Evolutionary conservation across 2,888 invertebrate species (phyloP), one percentile per base, ranked within the genome.

Genomic region (Melangyna quadrimaculata): DNA sequence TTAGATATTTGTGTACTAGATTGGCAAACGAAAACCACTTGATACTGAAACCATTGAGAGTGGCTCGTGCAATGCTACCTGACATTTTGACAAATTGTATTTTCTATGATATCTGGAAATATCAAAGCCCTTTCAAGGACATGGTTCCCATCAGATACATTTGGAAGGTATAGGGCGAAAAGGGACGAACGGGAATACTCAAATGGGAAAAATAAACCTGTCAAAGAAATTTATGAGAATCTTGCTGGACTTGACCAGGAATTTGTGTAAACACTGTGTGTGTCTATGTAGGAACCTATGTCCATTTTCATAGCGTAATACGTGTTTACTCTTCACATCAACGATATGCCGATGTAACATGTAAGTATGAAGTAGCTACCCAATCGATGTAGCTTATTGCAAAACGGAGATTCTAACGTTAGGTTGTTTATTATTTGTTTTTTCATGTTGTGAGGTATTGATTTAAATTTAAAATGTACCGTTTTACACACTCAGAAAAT

Each of bases 71-170:
- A 86, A 80, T 79, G 63, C 72, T 73, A 80, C 86, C 86, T 86
- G 86, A 86, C 86, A 81, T 86, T 80, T 86, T 86, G 86, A 86
- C 86, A 86, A 86, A 86, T 86, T 86, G 80, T 86, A 86, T 86
- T 86, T 86, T 55, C 57, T 80, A 86, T 81, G 80, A 86, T 86
- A 86, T 80, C 86, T 80, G 69, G 63, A 67, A 86, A 77, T 72
- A 86, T 86, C 77, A 86, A 77, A 72, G 53, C 71, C 40, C n/a
- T 75, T 65, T 78, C 65, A 65, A 57, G 78, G 61, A 74, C 59
- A 69, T 59, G 43, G 35, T 19, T 65, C 10, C 51, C 14, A n/a
- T n/a, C n/a, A 12, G 43, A 22, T 17, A 40, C 9, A 12, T 12
- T 55, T 32, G n/a, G 14, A 12, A 22, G 43, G 17, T 9, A 29